These are phyloP conservation scores for Helarctos malayanus DNA, from an alignment of 2,797 vertebrate genomes.

Conservation along the genomic window DNA sequence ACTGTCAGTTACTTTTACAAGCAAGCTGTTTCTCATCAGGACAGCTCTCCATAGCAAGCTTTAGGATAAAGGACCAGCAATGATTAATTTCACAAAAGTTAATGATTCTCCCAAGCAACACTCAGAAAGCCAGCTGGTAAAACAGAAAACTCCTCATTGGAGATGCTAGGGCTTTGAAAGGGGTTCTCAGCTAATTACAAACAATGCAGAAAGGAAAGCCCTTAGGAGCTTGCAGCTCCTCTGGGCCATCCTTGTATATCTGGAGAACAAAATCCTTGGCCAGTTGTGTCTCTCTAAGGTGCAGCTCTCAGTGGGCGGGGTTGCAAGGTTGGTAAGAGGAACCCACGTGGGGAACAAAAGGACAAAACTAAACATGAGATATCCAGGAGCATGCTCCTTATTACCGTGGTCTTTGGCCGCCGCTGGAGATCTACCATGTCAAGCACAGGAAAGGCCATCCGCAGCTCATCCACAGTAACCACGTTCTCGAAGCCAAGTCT, in stretches of 20 bases:
- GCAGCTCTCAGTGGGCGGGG: not conserved
- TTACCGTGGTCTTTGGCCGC: conserved; percentile 94
- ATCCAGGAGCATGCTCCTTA: not conserved
- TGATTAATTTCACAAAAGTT: not conserved
- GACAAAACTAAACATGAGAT: not conserved
- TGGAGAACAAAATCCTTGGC: not conserved
- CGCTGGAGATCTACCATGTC: conserved; percentile 97
- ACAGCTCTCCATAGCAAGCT: not conserved
- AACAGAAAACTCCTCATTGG: not conserved
- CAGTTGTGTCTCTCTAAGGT: not conserved
- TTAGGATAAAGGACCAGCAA: not conserved
- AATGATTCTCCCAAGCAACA: not conserved
- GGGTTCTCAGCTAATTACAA: not conserved
- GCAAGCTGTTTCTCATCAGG: not conserved
- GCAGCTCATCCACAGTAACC: conserved; percentile 94
- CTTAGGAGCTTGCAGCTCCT: not conserved
- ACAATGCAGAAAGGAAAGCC: not conserved
- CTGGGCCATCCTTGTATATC: not conserved
- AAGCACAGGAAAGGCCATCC: conserved; percentile 94
- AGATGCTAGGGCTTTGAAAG: not conserved
- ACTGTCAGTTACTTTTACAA: not conserved
- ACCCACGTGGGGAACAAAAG: not conserved
- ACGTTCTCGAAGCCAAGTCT: conserved; percentile 96
- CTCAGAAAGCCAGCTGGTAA: not conserved
- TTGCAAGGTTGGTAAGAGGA: not conserved